These are phyloP conservation scores for Rhizomys pruinosus DNA, from an alignment of 2,113 vertebrate genomes.

Conservation along the genomic window DNA sequence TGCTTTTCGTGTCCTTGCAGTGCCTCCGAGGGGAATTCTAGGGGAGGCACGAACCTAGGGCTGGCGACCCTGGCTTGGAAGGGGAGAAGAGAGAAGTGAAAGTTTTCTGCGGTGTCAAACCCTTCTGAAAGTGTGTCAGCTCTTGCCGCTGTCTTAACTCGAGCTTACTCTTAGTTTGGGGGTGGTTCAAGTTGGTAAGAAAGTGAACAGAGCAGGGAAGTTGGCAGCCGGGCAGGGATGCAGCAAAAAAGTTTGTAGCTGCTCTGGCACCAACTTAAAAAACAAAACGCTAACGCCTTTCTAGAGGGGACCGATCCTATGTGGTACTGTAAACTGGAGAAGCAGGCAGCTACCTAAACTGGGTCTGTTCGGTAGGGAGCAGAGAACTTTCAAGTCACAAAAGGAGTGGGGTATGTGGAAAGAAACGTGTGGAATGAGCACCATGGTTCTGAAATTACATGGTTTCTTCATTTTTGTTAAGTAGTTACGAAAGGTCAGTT, in stretches of 20 bases:
- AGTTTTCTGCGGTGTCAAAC: slow-evolving; percentile 70
- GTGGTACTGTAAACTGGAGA: background rate
- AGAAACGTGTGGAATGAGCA: background rate
- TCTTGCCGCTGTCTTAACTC: slow-evolving; percentile 37
- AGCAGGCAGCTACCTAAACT: background rate
- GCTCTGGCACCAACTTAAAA: slow-evolving; percentile 63
- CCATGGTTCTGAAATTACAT: background rate
- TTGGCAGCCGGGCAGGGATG: slow-evolving; percentile 70
- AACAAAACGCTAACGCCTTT: slow-evolving; percentile 49
- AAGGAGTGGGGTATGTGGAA: background rate
- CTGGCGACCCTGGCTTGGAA: background rate
- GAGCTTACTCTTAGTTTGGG: slow-evolving; percentile 52
- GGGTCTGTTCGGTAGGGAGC: background rate
- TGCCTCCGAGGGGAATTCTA: background rate
- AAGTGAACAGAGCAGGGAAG: slow-evolving; percentile 62
- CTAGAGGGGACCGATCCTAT: slow-evolving; percentile 39
- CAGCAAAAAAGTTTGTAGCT: too few species aligned
- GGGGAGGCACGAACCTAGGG: background rate
- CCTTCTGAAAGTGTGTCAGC: slow-evolving; percentile 56
- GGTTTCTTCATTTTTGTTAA: background rate
- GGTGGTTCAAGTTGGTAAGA: slow-evolving; percentile 67
- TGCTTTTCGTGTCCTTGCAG: background rate
- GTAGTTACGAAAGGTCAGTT: background rate
- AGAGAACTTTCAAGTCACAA: background rate
- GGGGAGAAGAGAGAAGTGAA: slow-evolving; percentile 67